Evolutionary conservation across 92 coral and sea anemone species (phyloP).

Genomic region (Paramuricea clavata): DNA sequence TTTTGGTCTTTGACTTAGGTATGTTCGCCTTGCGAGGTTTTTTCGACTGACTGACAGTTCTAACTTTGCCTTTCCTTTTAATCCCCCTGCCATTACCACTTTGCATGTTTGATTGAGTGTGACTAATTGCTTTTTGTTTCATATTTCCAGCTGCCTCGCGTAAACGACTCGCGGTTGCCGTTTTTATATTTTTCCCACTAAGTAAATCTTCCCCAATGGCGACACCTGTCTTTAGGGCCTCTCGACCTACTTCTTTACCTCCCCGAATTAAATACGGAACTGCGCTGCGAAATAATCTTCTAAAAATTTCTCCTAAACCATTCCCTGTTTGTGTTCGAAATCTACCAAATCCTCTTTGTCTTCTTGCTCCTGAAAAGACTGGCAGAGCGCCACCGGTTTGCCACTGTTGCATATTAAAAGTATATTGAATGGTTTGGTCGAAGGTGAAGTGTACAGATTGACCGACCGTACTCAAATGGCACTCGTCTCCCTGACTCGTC

Average conservation of each 20-base stretch:
- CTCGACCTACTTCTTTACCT: slow-evolving; percentile 10
- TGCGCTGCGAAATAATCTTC: too few relatives aligned
- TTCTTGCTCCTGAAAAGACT: not conserved
- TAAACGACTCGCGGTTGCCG: not conserved
- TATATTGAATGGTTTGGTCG: slow-evolving; percentile 2
- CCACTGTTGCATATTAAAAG: slow-evolving; percentile 7
- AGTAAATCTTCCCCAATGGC: not conserved
- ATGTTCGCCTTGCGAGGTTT: slow-evolving; percentile 18
- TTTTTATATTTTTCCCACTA: slow-evolving; percentile 1
- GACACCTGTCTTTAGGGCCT: slow-evolving; percentile 5
- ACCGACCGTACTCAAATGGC: slow-evolving; percentile 37
- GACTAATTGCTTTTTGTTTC: not conserved
- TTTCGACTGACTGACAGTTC: not conserved
- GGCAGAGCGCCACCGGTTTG: slow-evolving; percentile 4
- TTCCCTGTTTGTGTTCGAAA: slow-evolving; percentile 13
- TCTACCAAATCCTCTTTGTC: slow-evolving; percentile 24
- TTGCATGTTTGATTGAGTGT: not conserved
- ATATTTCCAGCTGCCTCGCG: not conserved
- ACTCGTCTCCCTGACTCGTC: slow-evolving; percentile 30
- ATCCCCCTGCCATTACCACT: not conserved
- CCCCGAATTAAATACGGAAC: not conserved
- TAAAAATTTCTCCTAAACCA: not conserved
- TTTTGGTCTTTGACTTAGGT: not conserved
- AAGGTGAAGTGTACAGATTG: slow-evolving; percentile 19
- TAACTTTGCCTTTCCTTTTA: not conserved